Base-by-base conservation (phyloP, 2,888 invertebrate genomes). In the Drosophila bunnanda region DNA sequence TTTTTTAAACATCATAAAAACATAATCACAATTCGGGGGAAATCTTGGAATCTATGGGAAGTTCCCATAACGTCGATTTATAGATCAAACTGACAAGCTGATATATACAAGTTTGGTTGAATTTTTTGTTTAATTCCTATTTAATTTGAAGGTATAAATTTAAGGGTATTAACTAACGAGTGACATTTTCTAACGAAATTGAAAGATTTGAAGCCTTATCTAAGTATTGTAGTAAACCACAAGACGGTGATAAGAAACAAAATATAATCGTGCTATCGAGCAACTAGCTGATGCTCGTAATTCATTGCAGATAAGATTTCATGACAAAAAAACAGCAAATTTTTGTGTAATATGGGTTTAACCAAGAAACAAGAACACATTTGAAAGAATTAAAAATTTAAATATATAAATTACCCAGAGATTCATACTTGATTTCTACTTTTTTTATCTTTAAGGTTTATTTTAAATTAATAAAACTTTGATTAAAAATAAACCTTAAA, bases 221-320 rank as follows among this genome's bases (percentile, higher is more conserved):
- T 55, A 15, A 39, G 34, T 28, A 50, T 41, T 43, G 54, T 52
- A 60, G 50, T 67, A 71, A 78, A 61, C 28, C 20, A 41, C 25
- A 77, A 32, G 48, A 55, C 38, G 34, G 6, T 52, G 84, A 83
- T 81, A 80, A 78, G 73, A 22, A 20, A 8, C 28, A 17, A 43
- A 36, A 61, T 44, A 43, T 64, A 62, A 64, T 48, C 52, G 30
- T 13, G 13, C 32, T 66, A 66, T 66, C 67, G 17, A 32, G 62
- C 17, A 12, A 53, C 44, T 38, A 38, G 15, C 36, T 67, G 61
- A 44, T 41, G 59, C 39, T 50, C 30, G n/a, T 68, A 64, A 56
- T 48, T 72, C 38, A 56, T 50, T 28, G 2, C 10, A 39, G 81
- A 82, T 82, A 71, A 80, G 85, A 82, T 82, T 70, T 25, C 30